Evolutionary conservation across 2,888 invertebrate genomes (phyloP).

Genomic region (Eulithis testata): DNA sequence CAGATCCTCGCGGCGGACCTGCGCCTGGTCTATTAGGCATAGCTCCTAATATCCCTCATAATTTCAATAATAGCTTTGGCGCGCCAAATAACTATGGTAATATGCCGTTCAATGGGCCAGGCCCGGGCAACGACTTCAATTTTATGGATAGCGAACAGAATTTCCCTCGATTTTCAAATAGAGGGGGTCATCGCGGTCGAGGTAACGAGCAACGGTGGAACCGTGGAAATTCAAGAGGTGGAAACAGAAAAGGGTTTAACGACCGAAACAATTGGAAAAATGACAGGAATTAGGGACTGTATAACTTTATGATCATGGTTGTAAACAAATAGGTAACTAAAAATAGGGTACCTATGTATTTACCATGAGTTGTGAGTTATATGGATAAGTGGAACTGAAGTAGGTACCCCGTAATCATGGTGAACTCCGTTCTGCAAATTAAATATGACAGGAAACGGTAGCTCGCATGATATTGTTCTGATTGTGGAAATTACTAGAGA

Average conservation of each 20-base stretch:
- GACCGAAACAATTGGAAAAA: conserved; percentile 82
- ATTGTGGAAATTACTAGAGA: no score
- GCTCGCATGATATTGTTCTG: no score
- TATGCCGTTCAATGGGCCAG: conserved; percentile 75
- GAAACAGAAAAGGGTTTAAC: conserved; percentile 79
- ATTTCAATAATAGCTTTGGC: conserved; percentile 69
- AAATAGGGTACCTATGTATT: no score
- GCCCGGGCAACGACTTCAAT: conserved; percentile 71
- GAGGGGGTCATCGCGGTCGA: conserved; percentile 75
- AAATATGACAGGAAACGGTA: no score
- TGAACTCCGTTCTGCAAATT: no score
- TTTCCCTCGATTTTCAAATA: conserved; percentile 72
- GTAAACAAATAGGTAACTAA: no score
- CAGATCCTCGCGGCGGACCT: conserved; percentile 78
- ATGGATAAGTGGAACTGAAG: no score
- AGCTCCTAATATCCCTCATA: conserved; percentile 82
- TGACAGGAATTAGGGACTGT: conserved; percentile 67
- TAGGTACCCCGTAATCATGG: no score
- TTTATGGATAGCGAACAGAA: conserved; percentile 76
- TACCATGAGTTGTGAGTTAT: no score
- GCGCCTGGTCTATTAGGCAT: conserved; percentile 85
- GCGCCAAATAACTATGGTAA: conserved; percentile 74
- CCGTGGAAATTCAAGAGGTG: conserved; percentile 74
- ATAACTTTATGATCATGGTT: no score
- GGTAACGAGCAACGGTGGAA: conserved; percentile 78